These are phyloP conservation scores for Rhopalosiphum maidis DNA, from an alignment of 1,140 invertebrate species.

Conservation along the genomic window DNA sequence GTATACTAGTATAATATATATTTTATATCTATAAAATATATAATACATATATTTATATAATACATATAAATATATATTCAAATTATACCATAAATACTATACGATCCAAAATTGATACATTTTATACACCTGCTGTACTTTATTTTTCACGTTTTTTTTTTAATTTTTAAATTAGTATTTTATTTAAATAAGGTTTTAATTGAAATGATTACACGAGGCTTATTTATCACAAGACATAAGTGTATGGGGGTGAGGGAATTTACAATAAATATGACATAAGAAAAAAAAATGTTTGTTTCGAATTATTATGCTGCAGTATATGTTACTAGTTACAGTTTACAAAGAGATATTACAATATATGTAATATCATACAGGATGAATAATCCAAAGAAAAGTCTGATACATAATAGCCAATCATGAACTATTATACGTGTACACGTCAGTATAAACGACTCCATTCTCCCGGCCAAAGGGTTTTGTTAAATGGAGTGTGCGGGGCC, in stretches of 20 bases:
- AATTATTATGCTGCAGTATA: background rate
- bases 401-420: slow-evolving; percentile 36
- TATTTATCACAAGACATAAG: background rate
- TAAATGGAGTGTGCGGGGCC: slow-evolving; percentile 28
- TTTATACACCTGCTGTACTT: background rate
- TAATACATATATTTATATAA: too few species aligned
- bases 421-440: background rate
- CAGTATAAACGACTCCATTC: background rate
- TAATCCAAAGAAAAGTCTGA: background rate
- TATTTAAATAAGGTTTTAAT: background rate
- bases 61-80: too few species aligned
- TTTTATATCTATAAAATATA: too few species aligned
- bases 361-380: background rate
- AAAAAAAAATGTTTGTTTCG: background rate
- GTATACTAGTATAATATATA: too few species aligned
- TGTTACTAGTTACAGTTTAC: background rate
- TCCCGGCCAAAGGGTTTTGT: slow-evolving; percentile 24
- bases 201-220: background rate
- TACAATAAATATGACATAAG: background rate
- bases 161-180: background rate
- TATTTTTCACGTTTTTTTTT: background rate
- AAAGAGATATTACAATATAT: background rate
- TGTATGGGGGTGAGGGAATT: background rate
- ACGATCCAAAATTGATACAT: background rate
- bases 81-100: too few species aligned